Conservation (phyloP, 2,797 vertebrate species). For the Ctenochaetus hawaiiensis region DNA sequence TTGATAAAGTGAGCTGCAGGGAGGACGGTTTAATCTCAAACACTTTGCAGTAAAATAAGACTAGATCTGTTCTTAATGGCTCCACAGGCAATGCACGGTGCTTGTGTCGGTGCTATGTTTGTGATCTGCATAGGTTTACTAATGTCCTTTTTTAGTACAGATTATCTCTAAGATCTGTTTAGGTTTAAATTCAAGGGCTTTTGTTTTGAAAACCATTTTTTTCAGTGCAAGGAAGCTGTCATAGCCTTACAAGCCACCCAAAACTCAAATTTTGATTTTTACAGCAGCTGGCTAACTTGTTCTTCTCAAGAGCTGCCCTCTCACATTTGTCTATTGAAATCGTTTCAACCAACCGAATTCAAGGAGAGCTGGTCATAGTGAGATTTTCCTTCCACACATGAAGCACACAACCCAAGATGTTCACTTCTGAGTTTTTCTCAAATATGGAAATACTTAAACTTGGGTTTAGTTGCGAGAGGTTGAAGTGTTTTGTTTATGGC, state of each 20-base stretch:
- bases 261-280: background rate
- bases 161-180: background rate
- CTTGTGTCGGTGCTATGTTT: background rate
- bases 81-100: background rate
- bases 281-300: background rate
- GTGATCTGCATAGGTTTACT: conserved; percentile 5
- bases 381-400: no score
- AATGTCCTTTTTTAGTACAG: background rate
- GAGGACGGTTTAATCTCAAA: conserved; percentile 35
- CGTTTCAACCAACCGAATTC: no score
- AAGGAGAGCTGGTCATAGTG: no score
- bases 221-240: background rate
- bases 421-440: no score
- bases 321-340: conserved; percentile 9
- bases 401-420: no score
- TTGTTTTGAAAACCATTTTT: background rate
- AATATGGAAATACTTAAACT: no score
- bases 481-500: no score
- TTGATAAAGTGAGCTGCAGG: conserved; percentile 23
- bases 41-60: conserved; percentile 5
- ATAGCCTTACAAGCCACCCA: background rate
- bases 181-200: background rate
- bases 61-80: conserved; percentile 15
- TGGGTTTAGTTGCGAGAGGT: no score
- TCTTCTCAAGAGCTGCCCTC: background rate